A percentile compares a stretch with the other conserved stretches of the same genome.
These are phyloP conservation scores for Amphiprion clarkii DNA, from an alignment of 2,797 vertebrate species.

Conservation along the genomic window DNA sequence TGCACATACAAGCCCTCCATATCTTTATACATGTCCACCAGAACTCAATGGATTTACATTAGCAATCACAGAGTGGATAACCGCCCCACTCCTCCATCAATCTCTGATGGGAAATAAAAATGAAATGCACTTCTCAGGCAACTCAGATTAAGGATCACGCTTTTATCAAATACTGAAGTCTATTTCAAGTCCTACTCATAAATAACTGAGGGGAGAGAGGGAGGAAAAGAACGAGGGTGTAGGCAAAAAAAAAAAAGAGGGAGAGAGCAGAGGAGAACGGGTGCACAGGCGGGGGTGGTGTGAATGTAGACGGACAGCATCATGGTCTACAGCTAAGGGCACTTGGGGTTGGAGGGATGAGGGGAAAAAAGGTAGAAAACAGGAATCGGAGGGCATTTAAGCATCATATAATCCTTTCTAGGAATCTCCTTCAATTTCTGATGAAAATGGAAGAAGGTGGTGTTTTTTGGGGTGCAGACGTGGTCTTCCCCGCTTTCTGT, in stretches of 20 bases:
- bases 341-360: slow-evolving; percentile 64
- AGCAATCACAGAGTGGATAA: slow-evolving; percentile 76
- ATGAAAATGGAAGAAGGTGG: slow-evolving; percentile 46
- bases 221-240: slow-evolving; percentile 39
- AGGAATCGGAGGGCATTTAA: slow-evolving; percentile 59
- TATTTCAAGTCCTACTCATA: slow-evolving; percentile 84
- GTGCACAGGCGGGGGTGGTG: slow-evolving; percentile 33
- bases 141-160: slow-evolving; percentile 82
- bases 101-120: slow-evolving; percentile 83
- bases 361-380: slow-evolving; percentile 49
- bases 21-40: slow-evolving; percentile 70
- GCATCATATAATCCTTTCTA: slow-evolving; percentile 60
- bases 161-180: slow-evolving; percentile 86
- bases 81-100: slow-evolving; percentile 69
- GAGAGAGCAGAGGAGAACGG: slow-evolving; percentile 31
- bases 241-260: slow-evolving; percentile 30
- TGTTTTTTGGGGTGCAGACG: slow-evolving; percentile 29
- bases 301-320: slow-evolving; percentile 52
- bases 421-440: slow-evolving; percentile 61
- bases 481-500: slow-evolving; percentile 32
- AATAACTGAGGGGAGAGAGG: slow-evolving; percentile 79
- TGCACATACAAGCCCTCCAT: slow-evolving; percentile 58
- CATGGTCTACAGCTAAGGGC: slow-evolving; percentile 58
- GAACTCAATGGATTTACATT: slow-evolving; percentile 78
- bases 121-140: slow-evolving; percentile 83